These are phyloP conservation scores for Muscicapa adusta DNA, from an alignment of 2,113 vertebrate genomes.

Conservation along the genomic window DNA sequence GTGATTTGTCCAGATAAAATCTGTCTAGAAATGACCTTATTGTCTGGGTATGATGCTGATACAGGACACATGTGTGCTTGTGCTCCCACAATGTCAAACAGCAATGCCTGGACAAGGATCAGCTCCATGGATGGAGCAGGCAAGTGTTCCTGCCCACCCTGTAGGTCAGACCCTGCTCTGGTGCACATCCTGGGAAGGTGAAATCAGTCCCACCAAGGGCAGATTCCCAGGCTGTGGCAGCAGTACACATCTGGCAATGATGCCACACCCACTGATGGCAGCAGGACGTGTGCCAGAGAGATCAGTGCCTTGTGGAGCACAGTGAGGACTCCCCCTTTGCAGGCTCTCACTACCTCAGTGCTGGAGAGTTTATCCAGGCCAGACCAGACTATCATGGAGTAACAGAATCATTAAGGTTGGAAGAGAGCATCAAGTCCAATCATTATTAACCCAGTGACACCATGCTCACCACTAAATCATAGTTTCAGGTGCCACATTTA, in stretches of 20 bases:
- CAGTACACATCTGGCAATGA: background rate
- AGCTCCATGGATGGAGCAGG: background rate
- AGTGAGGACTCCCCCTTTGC: background rate
- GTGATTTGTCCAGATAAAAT: slow-evolving; percentile 38
- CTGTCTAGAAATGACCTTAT: slow-evolving; percentile 59
- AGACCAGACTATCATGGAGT: background rate
- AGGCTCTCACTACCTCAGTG: background rate
- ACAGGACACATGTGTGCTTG: background rate
- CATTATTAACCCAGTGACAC: background rate
- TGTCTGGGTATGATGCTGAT: slow-evolving; percentile 57
- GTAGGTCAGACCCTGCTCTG: background rate
- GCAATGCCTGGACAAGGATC: background rate
- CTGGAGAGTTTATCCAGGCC: background rate
- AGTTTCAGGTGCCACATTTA: background rate
- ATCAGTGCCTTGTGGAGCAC: background rate
- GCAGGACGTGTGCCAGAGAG: rapidly evolving
- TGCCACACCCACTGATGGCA: background rate
- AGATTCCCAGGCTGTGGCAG: background rate
- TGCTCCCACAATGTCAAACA: background rate
- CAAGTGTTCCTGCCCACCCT: too few species aligned
- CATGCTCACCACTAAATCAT: background rate
- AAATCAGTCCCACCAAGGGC: background rate
- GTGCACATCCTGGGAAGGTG: rapidly evolving
- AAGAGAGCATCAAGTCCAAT: background rate
- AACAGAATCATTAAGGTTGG: background rate